Evolutionary conservation across 2,888 invertebrate genomes (phyloP).

Genomic region (Leucozona laternaria): DNA sequence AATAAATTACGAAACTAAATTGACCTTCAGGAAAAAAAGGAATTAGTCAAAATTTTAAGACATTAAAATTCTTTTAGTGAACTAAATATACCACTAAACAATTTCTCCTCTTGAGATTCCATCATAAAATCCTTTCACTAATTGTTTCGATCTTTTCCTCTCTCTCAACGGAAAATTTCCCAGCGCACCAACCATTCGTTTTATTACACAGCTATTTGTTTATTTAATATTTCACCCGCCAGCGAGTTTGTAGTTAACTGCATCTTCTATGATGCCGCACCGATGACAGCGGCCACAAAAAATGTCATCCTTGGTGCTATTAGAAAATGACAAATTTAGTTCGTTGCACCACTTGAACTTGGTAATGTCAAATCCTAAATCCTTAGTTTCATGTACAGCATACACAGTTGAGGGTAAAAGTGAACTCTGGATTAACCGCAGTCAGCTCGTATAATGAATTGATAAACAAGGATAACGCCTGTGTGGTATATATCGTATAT

Average conservation of each 20-base stretch:
- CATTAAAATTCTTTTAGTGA: slow-evolving; percentile 35
- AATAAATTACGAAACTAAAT: slow-evolving; percentile 63
- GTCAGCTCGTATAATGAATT: slow-evolving; percentile 48
- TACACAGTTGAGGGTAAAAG: slow-evolving; percentile 19
- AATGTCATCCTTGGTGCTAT: slow-evolving; percentile 60
- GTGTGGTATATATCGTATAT: slow-evolving; percentile 58
- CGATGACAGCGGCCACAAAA: slow-evolving; percentile 71
- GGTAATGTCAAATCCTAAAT: neutral
- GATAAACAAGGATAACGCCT: slow-evolving; percentile 71
- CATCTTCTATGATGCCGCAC: slow-evolving; percentile 43
- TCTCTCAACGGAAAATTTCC: slow-evolving; percentile 20
- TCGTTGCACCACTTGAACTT: slow-evolving; percentile 59
- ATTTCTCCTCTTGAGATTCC: slow-evolving; percentile 63
- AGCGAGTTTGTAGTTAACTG: slow-evolving; percentile 28
- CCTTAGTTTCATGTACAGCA: slow-evolving; percentile 36
- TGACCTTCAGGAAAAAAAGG: slow-evolving; percentile 52
- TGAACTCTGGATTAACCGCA: slow-evolving; percentile 62
- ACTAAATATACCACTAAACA: slow-evolving; percentile 45
- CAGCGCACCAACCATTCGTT: slow-evolving; percentile 26
- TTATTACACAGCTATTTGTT: slow-evolving; percentile 58
- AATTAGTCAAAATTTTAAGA: slow-evolving; percentile 28
- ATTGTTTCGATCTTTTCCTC: slow-evolving; percentile 31
- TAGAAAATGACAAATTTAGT: slow-evolving; percentile 69
- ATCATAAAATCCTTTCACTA: slow-evolving; percentile 70
- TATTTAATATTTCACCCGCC: slow-evolving; percentile 70